Conservation (phyloP, 2,113 vertebrate species). For the Rhinoderma darwinii region DNA sequence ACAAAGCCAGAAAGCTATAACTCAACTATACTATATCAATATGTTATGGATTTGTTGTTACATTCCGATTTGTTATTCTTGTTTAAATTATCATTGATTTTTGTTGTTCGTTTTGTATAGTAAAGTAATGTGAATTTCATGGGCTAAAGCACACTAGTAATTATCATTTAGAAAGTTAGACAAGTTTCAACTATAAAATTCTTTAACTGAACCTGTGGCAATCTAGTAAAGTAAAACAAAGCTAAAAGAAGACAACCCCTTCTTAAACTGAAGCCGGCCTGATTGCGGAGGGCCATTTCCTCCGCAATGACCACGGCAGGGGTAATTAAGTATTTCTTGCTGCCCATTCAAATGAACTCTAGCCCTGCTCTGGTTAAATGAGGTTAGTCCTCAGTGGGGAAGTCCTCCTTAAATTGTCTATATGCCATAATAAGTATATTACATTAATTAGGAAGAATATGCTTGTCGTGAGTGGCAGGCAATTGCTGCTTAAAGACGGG, state of each 20-base stretch:
- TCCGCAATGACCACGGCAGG: too few relatives aligned
- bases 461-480: too few relatives aligned
- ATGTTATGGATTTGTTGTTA: neutral
- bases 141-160: neutral
- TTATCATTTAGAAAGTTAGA: neutral
- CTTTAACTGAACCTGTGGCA: neutral
- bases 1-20: constrained; percentile 12
- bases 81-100: constrained; percentile 25
- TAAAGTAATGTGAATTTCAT: neutral
- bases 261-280: too few relatives aligned
- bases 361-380: too few relatives aligned
- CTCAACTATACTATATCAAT: neutral
- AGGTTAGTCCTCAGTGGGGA: too few relatives aligned
- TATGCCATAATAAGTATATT: too few relatives aligned
- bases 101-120: neutral
- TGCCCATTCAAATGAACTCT: too few relatives aligned
- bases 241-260: neutral
- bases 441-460: too few relatives aligned
- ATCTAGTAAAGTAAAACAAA: neutral
- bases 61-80: neutral
- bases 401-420: too few relatives aligned
- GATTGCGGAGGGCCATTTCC: too few relatives aligned
- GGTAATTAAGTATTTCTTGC: too few relatives aligned
- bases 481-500: too few relatives aligned
- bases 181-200: neutral